Conservation (phyloP, 2,888 invertebrate genomes). For the Yponomeuta sedellus region DNA sequence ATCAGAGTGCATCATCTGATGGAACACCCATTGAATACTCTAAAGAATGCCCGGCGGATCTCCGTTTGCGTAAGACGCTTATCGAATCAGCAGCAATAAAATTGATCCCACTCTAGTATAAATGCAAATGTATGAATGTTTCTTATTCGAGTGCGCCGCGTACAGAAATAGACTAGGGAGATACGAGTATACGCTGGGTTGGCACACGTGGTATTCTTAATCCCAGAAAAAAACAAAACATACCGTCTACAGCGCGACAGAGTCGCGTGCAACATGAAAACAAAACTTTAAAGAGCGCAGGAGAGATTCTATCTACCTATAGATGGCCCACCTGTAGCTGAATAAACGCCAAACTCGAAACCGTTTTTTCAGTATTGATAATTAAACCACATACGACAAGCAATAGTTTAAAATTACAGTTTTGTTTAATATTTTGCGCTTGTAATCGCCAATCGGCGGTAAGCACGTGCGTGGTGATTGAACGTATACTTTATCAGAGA, state of each 20-base stretch:
- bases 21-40: background rate
- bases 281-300: background rate
- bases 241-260: background rate
- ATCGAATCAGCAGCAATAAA: background rate
- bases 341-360: too few relatives aligned
- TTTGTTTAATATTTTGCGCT: too few relatives aligned
- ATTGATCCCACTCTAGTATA: background rate
- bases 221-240: background rate
- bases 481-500: too few relatives aligned
- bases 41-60: background rate
- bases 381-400: too few relatives aligned
- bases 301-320: background rate
- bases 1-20: background rate
- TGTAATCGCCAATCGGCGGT: too few relatives aligned
- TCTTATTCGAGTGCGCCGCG: background rate
- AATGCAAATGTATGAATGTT: background rate
- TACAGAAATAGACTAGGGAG: background rate
- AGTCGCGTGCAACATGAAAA: background rate
- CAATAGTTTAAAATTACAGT: too few relatives aligned
- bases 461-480: too few relatives aligned
- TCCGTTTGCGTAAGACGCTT: background rate
- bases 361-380: too few relatives aligned
- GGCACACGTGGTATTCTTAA: background rate
- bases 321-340: background rate
- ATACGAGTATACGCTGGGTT: background rate